Conservation (phyloP, 2,113 vertebrate genomes). For the Promerops cafer region DNA sequence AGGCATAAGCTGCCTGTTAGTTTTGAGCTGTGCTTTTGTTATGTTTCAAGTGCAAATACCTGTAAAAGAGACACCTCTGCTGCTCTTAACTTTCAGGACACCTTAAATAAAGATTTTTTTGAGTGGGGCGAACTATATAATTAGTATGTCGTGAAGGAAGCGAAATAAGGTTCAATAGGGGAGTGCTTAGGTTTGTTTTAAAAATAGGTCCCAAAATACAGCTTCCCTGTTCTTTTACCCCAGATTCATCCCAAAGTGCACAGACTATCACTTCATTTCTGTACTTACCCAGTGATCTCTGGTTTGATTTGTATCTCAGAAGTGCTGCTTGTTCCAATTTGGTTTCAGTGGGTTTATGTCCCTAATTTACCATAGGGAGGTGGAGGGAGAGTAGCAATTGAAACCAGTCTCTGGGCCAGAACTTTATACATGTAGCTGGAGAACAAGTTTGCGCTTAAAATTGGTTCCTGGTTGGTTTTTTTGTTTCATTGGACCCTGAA, state of each 20-base stretch:
- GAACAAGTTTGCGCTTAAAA: background rate
- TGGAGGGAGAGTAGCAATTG: background rate
- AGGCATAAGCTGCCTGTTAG: background rate
- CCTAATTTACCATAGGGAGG: background rate
- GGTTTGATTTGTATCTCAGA: background rate
- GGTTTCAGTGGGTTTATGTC: background rate
- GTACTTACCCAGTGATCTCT: accelerated
- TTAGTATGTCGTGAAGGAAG: background rate
- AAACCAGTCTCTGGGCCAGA: background rate
- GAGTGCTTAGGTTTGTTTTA: background rate
- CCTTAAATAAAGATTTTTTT: background rate
- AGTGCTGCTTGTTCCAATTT: background rate
- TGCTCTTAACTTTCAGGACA: background rate
- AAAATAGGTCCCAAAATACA: background rate
- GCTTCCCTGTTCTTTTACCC: background rate
- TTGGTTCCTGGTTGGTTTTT: background rate
- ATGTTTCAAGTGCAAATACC: background rate
- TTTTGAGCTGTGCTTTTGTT: background rate
- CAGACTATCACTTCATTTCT: background rate
- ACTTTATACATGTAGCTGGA: background rate
- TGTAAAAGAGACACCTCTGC: background rate
- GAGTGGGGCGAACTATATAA: accelerated
- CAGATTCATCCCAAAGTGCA: background rate
- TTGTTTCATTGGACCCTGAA: background rate
- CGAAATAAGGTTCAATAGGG: background rate